Conservation (phyloP, 2,113 vertebrate species). For the Otocyon megalotis region DNA sequence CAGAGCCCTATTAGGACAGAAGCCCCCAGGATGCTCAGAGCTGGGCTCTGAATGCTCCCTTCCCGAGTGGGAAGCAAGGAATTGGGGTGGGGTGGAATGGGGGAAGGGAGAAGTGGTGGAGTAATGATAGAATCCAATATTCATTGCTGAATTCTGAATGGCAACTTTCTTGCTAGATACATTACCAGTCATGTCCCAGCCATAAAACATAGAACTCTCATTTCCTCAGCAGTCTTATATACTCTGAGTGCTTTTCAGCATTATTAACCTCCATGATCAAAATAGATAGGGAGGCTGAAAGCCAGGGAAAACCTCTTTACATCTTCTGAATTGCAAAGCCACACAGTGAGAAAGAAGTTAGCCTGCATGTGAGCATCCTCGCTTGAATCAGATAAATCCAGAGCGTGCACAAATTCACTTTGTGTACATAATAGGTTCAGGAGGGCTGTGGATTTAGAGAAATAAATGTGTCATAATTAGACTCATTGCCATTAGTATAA, state of each 20-base stretch:
- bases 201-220: slow-evolving; percentile 82
- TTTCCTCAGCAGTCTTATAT: slow-evolving; percentile 78
- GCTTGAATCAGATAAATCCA: slow-evolving; percentile 40
- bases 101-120: slow-evolving; percentile 19
- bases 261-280: slow-evolving; percentile 84
- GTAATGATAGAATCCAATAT: slow-evolving; percentile 77
- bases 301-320: slow-evolving; percentile 74
- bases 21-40: not conserved
- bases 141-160: slow-evolving; percentile 73
- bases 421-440: slow-evolving; percentile 43
- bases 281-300: slow-evolving; percentile 76
- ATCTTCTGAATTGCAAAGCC: slow-evolving; percentile 74
- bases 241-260: slow-evolving; percentile 80
- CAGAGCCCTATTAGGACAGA: slow-evolving; percentile 23
- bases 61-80: not conserved
- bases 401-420: not conserved
- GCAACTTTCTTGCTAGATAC: slow-evolving; percentile 74
- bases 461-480: slow-evolving; percentile 66
- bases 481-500: slow-evolving; percentile 33
- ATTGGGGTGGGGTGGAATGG: not conserved
- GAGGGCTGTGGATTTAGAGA: slow-evolving; percentile 18
- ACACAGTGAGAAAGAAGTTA: slow-evolving; percentile 61
- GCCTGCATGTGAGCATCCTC: not conserved
- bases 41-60: not conserved
- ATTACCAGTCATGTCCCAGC: slow-evolving; percentile 79